Conservation (phyloP, 2,113 vertebrate genomes). For the Recurvirostra avosetta region DNA sequence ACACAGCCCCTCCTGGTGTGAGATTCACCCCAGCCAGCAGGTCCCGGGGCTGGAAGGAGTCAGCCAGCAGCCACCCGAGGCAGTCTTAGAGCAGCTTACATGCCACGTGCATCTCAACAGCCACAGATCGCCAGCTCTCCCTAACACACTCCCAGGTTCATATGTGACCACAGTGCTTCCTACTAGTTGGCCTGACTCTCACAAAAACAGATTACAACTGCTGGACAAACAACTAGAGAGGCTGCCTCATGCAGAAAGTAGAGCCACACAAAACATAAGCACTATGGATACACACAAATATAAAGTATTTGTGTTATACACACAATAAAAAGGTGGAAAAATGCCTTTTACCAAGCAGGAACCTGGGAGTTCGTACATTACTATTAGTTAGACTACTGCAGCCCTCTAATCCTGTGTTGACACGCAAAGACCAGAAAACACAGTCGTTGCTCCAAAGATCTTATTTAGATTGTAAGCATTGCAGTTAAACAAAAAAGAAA, state of each 20-base stretch:
- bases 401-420: background rate
- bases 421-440: background rate
- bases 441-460: background rate
- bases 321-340: background rate
- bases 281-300: background rate
- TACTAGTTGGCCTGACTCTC: background rate
- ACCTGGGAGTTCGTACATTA: background rate
- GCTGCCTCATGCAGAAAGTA: background rate
- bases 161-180: background rate
- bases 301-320: background rate
- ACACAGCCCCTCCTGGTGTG: background rate
- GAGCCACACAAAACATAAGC: accelerated
- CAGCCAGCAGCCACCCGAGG: background rate
- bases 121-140: background rate
- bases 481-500: background rate
- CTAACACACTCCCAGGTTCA: accelerated
- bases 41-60: background rate
- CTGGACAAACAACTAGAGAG: background rate
- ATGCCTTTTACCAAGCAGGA: background rate
- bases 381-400: background rate
- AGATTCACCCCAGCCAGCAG: background rate
- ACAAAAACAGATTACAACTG: background rate
- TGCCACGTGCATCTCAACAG: accelerated
- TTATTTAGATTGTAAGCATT: background rate
- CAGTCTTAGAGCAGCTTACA: background rate